These are phyloP conservation scores for Pseudoatta argentina DNA, from an alignment of 1,140 invertebrate species.

Conservation along the genomic window DNA sequence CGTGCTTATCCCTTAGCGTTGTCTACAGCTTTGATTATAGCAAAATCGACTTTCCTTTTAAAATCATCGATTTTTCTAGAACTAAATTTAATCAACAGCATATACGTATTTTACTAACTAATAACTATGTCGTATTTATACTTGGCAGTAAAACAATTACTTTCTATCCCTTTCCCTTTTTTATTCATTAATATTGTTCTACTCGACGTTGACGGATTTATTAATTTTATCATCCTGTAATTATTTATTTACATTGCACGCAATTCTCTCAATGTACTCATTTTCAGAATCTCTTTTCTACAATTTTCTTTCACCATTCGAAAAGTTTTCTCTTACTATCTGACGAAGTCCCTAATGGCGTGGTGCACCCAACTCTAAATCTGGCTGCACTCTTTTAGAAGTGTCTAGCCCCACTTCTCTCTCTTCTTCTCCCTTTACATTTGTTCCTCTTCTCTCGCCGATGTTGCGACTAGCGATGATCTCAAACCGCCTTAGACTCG, in stretches of 20 bases:
- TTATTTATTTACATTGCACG: not conserved
- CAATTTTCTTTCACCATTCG: conserved; percentile 2
- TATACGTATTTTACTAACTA: too few relatives aligned
- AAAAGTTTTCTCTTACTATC: conserved; percentile 18
- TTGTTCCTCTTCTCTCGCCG: not conserved
- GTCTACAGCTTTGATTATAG: not conserved
- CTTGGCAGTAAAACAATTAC: too few relatives aligned
- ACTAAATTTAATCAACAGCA: not conserved
- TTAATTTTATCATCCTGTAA: not conserved
- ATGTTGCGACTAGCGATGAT: conserved; percentile 13
- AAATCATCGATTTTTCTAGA: not conserved
- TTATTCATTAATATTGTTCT: not conserved
- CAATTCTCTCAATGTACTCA: not conserved
- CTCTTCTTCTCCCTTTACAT: not conserved
- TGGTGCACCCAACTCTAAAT: conserved; percentile 77
- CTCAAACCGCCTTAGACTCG: not conserved
- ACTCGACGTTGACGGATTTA: not conserved
- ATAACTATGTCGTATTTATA: not conserved
- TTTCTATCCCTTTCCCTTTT: not conserved
- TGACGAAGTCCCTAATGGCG: conserved; percentile 63
- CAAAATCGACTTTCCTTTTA: not conserved
- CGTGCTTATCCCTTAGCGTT: conserved; percentile 20
- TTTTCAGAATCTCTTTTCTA: not conserved
- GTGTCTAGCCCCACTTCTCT: conserved; percentile 68
- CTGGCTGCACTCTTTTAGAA: conserved; percentile 79